A percentile compares a stretch with the other conserved stretches of the same genome.
Evolutionary conservation across 2,797 vertebrate species (phyloP).

Genomic region (Chrysocyon brachyurus): DNA sequence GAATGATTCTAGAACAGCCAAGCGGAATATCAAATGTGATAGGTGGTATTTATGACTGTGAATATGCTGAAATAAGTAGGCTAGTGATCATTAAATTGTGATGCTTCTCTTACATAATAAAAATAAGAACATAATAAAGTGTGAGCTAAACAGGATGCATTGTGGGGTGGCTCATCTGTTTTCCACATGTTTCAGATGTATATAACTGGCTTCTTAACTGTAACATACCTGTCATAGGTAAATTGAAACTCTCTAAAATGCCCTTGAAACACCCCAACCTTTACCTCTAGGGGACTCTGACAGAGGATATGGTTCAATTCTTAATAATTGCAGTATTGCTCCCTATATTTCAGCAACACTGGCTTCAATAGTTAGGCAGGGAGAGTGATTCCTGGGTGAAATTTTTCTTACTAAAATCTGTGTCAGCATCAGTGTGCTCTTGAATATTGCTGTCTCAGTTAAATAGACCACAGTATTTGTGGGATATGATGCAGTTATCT

Average conservation of each 20-base stretch:
- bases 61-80: constrained; percentile 58
- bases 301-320: not conserved
- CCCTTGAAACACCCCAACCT: not conserved
- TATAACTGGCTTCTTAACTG: not conserved
- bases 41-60: constrained; percentile 37
- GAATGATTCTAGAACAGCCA: constrained; percentile 50
- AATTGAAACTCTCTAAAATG: constrained; percentile 37
- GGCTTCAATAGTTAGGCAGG: not conserved
- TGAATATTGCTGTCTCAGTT: constrained; percentile 69
- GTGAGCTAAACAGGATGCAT: not conserved
- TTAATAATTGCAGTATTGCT: not conserved
- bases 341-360: not conserved
- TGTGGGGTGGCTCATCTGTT: not conserved
- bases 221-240: not conserved
- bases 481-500: constrained; percentile 71
- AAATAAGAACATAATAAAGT: constrained; percentile 67
- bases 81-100: constrained; percentile 28
- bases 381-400: constrained; percentile 41
- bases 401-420: constrained; percentile 60
- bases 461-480: constrained; percentile 70
- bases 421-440: constrained; percentile 57
- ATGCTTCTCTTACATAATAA: constrained; percentile 32
- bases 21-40: constrained; percentile 54
- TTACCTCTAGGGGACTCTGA: not conserved
- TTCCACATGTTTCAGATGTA: not conserved